Evolutionary conservation across 2,888 invertebrate species (phyloP).

Genomic region (Drosophila yooni): DNA sequence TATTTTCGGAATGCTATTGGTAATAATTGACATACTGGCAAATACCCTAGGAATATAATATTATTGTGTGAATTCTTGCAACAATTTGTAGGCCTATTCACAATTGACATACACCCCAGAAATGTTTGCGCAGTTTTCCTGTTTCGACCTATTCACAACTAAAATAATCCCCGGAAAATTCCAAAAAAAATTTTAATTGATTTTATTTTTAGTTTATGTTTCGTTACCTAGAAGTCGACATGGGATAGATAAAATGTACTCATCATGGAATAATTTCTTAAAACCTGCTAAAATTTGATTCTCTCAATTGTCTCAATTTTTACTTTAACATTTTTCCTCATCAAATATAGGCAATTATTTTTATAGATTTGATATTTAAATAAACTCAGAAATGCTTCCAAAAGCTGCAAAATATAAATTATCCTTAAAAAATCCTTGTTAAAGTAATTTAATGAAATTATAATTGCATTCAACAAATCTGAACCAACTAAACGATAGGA

Average conservation of each 20-base stretch:
- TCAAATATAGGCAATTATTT: no score
- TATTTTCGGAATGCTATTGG: conserved; percentile 13
- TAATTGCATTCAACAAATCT: neutral
- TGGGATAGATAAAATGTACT: neutral
- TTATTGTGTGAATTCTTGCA: neutral
- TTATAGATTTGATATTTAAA: neutral
- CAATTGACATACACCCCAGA: neutral
- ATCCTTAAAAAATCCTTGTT: neutral
- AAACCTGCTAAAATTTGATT: neutral
- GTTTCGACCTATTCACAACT: neutral
- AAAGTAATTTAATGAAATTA: neutral
- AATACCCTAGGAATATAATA: neutral
- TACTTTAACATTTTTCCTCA: neutral
- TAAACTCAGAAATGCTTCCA: neutral
- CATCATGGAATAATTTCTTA: neutral
- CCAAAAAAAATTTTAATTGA: neutral
- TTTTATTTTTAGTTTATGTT: neutral
- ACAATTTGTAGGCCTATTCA: neutral
- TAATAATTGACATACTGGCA: neutral
- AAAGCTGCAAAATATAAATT: neutral
- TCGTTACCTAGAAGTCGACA: neutral
- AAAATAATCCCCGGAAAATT: neutral
- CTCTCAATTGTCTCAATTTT: neutral
- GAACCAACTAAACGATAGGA: neutral
- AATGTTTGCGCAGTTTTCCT: neutral